phyloP scores from a whole-genome alignment of 2,113 vertebrate genomes.

The Cinclus cinclus region DNA sequence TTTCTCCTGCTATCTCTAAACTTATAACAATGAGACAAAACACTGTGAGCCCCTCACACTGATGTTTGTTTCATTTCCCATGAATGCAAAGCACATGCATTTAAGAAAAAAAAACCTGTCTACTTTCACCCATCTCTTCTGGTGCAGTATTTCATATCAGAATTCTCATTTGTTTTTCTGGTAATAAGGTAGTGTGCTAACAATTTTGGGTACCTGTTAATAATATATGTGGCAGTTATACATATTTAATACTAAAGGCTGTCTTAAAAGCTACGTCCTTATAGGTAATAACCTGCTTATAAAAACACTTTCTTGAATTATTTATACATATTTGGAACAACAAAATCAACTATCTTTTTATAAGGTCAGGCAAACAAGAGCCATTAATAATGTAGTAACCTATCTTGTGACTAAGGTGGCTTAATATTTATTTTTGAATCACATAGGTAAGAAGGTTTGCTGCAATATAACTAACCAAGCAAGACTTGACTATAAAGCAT shows the following conservation, averaged over 20 bases:
- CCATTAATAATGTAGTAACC: slow-evolving; percentile 63
- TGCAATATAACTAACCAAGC: slow-evolving; percentile 23
- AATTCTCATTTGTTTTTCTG: slow-evolving; percentile 22
- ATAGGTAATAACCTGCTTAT: slow-evolving; percentile 66
- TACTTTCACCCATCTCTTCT: neutral
- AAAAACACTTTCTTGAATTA: slow-evolving; percentile 68
- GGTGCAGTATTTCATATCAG: neutral
- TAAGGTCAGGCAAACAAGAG: slow-evolving; percentile 60
- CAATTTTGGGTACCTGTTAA: slow-evolving; percentile 59
- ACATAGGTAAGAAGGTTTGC: neutral
- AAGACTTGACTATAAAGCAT: slow-evolving; percentile 19
- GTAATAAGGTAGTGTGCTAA: slow-evolving; percentile 28
- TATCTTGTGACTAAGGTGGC: neutral
- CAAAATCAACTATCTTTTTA: slow-evolving; percentile 65
- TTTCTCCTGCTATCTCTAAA: neutral
- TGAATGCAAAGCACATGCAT: neutral
- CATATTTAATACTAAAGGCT: slow-evolving; percentile 72
- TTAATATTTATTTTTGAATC: slow-evolving; percentile 57
- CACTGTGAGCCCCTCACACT: neutral
- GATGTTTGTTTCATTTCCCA: neutral
- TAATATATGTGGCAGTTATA: slow-evolving; percentile 68
- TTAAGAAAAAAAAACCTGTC: neutral
- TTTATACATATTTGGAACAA: slow-evolving; percentile 69
- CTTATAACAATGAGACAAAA: neutral
- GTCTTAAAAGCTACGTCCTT: slow-evolving; percentile 69